These are phyloP conservation scores for Pedetes capensis DNA, from an alignment of 2,113 vertebrate genomes.

Conservation along the genomic window DNA sequence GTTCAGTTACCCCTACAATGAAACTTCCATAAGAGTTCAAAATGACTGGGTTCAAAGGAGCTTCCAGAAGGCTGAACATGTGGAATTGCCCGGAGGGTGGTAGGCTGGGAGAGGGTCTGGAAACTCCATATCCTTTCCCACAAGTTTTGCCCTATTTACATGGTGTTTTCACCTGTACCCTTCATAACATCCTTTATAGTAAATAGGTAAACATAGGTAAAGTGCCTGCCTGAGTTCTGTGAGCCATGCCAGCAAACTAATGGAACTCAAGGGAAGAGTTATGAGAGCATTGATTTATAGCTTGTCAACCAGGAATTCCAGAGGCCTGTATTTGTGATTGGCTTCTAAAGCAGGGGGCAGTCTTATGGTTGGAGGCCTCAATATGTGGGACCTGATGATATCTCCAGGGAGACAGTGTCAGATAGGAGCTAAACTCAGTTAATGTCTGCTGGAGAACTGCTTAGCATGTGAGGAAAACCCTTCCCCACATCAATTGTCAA, in stretches of 20 bases:
- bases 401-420: not conserved
- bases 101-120: not conserved
- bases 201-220: not conserved
- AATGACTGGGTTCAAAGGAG: not conserved
- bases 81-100: not conserved
- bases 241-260: not conserved
- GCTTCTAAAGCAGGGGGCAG: not conserved
- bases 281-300: not conserved
- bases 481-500: not conserved
- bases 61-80: not conserved
- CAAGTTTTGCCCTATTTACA: not conserved
- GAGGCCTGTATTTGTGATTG: not conserved
- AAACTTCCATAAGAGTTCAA: not conserved
- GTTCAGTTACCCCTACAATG: not conserved
- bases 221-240: not conserved
- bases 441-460: not conserved
- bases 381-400: not conserved
- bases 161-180: too few species aligned
- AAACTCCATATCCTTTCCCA: not conserved
- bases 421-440: not conserved
- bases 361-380: not conserved
- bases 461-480: not conserved
- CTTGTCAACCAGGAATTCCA: not conserved
- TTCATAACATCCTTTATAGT: not conserved
- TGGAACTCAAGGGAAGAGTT: too few species aligned